Evolutionary conservation across 2,113 vertebrate species (phyloP).

Genomic region (Brachyistius frenatus): DNA sequence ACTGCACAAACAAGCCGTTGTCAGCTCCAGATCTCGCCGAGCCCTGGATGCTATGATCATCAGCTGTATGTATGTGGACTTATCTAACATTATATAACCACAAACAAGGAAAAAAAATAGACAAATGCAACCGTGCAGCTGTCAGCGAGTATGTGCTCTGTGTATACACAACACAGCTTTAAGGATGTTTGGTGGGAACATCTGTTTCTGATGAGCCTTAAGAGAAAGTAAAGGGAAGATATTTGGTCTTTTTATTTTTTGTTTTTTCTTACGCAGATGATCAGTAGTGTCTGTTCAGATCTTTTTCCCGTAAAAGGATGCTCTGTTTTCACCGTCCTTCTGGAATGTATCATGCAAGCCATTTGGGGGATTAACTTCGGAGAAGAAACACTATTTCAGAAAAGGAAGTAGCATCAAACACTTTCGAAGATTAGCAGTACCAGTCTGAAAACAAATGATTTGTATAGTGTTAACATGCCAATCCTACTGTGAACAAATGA

Average conservation of each 20-base stretch:
- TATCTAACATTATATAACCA: slow-evolving; percentile 54
- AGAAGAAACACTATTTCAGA: slow-evolving; percentile 48
- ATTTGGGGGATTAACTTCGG: slow-evolving; percentile 36
- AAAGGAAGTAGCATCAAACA: slow-evolving; percentile 43
- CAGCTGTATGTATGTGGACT: slow-evolving; percentile 57
- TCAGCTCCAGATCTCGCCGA: slow-evolving; percentile 58
- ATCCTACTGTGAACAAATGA: neutral
- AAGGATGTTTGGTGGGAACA: slow-evolving; percentile 56
- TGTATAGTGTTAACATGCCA: neutral
- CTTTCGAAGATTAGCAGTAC: slow-evolving; percentile 15
- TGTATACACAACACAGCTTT: slow-evolving; percentile 40
- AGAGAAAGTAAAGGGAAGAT: slow-evolving; percentile 54
- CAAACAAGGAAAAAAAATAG: slow-evolving; percentile 17
- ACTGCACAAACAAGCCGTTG: slow-evolving; percentile 77
- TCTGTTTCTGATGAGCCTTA: slow-evolving; percentile 68
- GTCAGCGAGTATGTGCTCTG: slow-evolving; percentile 24
- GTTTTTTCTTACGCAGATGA: slow-evolving; percentile 54
- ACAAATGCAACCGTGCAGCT: slow-evolving; percentile 44
- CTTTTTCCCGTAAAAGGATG: slow-evolving; percentile 64
- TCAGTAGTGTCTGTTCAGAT: slow-evolving; percentile 52
- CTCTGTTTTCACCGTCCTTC: slow-evolving; percentile 53
- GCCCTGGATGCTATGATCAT: slow-evolving; percentile 55
- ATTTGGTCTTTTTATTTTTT: slow-evolving; percentile 34
- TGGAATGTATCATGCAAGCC: slow-evolving; percentile 55
- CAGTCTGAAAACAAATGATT: slow-evolving; percentile 37